Percentiles rank a stretch among this genome's conserved stretches.
Conservation (phyloP, 2,888 invertebrate species). For the Flexamia atlantica region DNA sequence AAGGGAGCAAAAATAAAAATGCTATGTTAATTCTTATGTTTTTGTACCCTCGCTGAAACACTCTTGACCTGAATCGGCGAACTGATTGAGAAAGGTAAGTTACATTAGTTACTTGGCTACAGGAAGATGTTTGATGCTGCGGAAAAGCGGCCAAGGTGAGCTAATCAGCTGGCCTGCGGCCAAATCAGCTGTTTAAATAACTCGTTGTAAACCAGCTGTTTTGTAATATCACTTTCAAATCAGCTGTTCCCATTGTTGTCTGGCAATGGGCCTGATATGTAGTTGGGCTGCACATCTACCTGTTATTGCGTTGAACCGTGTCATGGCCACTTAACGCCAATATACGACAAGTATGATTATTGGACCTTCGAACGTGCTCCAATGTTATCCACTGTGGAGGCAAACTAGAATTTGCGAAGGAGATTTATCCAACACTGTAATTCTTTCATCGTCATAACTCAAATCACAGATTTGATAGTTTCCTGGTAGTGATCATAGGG, state of each 20-base stretch:
- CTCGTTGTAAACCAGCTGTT: slow-evolving; percentile 12
- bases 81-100: slow-evolving; percentile 1
- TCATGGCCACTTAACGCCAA: background rate
- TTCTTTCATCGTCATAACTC: no score
- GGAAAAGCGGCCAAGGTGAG: slow-evolving; percentile 33
- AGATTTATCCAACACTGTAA: no score
- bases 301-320: slow-evolving; percentile 6
- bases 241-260: slow-evolving; percentile 21
- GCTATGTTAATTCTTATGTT: no score
- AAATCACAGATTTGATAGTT: no score
- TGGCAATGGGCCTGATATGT: background rate
- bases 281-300: slow-evolving; percentile 14
- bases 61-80: no score
- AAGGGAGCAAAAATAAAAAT: no score
- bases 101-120: background rate
- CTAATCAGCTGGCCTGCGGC: background rate
- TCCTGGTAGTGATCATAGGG: no score
- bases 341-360: background rate
- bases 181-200: slow-evolving; percentile 20
- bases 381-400: background rate
- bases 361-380: background rate
- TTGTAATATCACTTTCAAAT: background rate
- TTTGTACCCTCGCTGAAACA: no score
- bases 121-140: slow-evolving; percentile 12
- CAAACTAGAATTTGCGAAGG: background rate